Percentiles rank a stretch among this genome's conserved stretches.
Conservation (phyloP, 2,888 invertebrate species). For the Clitarchus hookeri region DNA sequence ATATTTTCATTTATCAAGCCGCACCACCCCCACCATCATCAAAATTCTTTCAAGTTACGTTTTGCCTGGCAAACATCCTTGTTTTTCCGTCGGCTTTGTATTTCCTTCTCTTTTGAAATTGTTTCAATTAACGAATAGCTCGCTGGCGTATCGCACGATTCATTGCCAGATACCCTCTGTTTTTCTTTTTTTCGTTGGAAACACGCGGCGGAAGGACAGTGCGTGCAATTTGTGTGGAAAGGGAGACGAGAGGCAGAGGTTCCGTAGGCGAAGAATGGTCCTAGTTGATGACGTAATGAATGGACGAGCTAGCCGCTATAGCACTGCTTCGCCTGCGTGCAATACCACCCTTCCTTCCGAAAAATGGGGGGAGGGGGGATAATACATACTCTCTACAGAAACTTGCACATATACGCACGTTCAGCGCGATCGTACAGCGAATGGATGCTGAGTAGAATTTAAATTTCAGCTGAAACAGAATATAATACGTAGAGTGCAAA, state of each 20-base stretch:
- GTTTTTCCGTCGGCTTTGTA: not conserved
- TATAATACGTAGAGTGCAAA: not conserved
- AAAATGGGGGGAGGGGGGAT: not conserved
- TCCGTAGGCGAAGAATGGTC: not conserved
- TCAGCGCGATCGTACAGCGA: not conserved
- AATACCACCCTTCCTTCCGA: not conserved
- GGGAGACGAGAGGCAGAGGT: not conserved
- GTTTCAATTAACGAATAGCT: not conserved
- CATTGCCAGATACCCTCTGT: not conserved
- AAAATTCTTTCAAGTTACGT: not conserved
- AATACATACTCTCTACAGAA: not conserved
- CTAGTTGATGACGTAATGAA: constrained; percentile 1
- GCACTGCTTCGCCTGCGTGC: not conserved
- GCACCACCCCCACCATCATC: too few species aligned
- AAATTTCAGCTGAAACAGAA: not conserved
- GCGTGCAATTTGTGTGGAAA: not conserved
- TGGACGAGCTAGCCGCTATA: not conserved
- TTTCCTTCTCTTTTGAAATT: not conserved
- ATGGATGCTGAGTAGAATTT: not conserved
- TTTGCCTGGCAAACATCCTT: not conserved
- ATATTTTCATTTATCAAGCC: too few species aligned
- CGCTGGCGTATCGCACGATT: not conserved
- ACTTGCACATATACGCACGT: not conserved
- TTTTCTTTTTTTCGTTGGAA: not conserved
- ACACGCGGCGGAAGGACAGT: not conserved